Evolutionary conservation across 1,140 invertebrate genomes (phyloP).

Genomic region (Aphelenchoides besseyi): DNA sequence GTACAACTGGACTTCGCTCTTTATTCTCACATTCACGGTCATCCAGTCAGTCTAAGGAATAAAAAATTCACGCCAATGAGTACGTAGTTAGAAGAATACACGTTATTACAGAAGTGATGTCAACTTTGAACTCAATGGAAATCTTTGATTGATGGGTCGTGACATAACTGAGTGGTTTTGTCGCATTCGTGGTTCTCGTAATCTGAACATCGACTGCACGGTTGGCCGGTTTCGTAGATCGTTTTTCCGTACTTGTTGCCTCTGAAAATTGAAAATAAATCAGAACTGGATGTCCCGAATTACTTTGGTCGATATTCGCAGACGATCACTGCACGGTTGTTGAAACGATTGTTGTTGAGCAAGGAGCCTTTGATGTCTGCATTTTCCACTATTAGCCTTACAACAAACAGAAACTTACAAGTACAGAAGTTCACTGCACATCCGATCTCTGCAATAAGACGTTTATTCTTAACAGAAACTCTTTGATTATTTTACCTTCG

Average conservation of each 20-base stretch:
- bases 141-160: neutral
- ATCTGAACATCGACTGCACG: neutral
- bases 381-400: neutral
- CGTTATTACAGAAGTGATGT: no score
- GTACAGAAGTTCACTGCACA: constrained; percentile 7
- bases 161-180: neutral
- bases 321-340: neutral
- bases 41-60: no score
- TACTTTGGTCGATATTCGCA: constrained; percentile 7
- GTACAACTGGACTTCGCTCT: neutral
- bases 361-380: neutral
- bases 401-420: neutral
- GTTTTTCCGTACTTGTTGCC: constrained; percentile 6
- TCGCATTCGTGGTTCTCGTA: neutral
- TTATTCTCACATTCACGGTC: no score
- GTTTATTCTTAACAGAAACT: no score
- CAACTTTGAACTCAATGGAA: no score
- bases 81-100: no score
- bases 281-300: neutral
- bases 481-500: no score
- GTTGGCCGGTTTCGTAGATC: neutral
- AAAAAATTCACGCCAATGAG: no score
- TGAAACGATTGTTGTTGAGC: neutral
- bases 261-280: neutral
- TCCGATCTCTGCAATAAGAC: constrained; percentile 16